Percentiles rank a stretch among this genome's conserved stretches.
Evolutionary conservation across 2,113 vertebrate genomes (phyloP).

Genomic region (Salvelinus namaycush): DNA sequence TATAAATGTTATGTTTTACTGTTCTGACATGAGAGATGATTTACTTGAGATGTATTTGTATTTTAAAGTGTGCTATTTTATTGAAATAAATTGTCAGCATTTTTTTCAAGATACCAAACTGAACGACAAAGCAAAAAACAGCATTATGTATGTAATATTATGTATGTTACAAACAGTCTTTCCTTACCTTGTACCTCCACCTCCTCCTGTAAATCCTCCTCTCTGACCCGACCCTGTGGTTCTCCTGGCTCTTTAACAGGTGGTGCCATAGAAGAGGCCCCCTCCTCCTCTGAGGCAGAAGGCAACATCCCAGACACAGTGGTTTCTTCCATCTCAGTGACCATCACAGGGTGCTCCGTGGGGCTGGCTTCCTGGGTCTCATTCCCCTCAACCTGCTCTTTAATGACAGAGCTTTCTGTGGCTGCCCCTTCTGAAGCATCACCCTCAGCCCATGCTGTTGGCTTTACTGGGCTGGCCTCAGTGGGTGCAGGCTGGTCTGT

Average conservation of each 20-base stretch:
- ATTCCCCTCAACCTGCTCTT: neutral
- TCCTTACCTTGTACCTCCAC: neutral
- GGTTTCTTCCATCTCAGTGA: neutral
- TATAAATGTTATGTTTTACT: neutral
- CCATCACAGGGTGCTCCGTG: neutral
- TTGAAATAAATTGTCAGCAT: neutral
- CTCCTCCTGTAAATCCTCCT: neutral
- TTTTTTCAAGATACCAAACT: neutral
- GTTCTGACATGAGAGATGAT: neutral
- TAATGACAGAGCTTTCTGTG: too few relatives aligned
- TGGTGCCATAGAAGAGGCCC: neutral
- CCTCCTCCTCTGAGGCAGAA: neutral
- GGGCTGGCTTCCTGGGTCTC: constrained; percentile 1
- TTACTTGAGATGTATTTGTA: neutral
- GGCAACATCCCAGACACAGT: constrained; percentile 13
- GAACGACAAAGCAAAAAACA: neutral
- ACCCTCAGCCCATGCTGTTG: neutral
- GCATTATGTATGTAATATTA: neutral
- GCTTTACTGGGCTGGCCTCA: neutral
- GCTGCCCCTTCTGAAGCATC: neutral
- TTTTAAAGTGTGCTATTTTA: neutral
- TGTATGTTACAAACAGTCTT: neutral
- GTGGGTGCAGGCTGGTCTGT: neutral
- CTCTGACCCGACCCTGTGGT: neutral
- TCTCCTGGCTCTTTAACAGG: neutral